Base-by-base conservation (phyloP, 1,140 invertebrate species). In the Drosophila pruinosa region DNA sequence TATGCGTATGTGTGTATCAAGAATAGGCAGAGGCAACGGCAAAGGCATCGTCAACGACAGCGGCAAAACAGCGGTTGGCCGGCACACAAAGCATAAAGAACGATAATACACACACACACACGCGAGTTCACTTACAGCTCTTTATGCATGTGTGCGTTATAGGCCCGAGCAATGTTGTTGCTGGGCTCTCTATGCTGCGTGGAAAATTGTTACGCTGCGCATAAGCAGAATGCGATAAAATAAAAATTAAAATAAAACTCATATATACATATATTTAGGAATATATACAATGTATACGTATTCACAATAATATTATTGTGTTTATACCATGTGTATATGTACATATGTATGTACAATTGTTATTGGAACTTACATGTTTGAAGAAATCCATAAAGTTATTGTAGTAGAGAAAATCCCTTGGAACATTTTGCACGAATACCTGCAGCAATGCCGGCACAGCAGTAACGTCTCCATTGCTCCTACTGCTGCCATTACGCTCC, bases 71-170 rank as follows among this genome's bases (percentile, higher is more conserved):
- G 61, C 69, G 74, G 48, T 68, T 58, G 71, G 72, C 77, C 77
- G 77, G 77, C 67, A 80, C 56, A 80, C 77, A 80, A 80, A 79
- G 77, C 76, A 75, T 79, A 79, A 80, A 80, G 77, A 79, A 79
- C 77, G 77, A 79, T 79, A 79, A 75, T 75, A 79, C 57, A 77
- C 47, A 72, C 63, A 78, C 36, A 56, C 52, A 71, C 31, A 43
- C 22, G 36, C 43, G 15, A 24, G 38, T 54, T 36, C 36, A 61
- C 54, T 7, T 14, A 53, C 21, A 24, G 31, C 38, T 15, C 7
- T 50, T 31, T 68, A 8, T 39, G 65, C 19, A 41, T 39, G 4
- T 59, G 10, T 28, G 15, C 15, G 12, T 43, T 50, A 47, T 71
- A 19, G 61, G 69, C 61, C 62, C 68, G 58, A 58, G 45, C 64